These are phyloP conservation scores for Varanus komodoensis DNA, from an alignment of 2,113 vertebrate genomes.

Conservation along the genomic window DNA sequence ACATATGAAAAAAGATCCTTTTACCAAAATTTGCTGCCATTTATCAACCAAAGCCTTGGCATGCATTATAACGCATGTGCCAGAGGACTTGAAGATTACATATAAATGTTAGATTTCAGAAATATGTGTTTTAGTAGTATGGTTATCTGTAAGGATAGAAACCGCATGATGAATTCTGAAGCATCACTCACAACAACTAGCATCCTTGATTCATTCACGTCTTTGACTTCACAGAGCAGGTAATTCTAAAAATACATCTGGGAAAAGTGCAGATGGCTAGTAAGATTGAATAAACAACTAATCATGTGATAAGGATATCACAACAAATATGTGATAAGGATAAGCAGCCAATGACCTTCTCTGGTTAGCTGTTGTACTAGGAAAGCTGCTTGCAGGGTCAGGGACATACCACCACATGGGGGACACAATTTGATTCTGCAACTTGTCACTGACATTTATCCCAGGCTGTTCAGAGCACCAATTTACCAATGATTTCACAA, in stretches of 20 bases:
- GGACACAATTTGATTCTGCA: not conserved
- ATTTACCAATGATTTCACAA: no score
- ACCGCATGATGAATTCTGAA: not conserved
- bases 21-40: not conserved
- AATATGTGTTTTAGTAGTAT: not conserved
- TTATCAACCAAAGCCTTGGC: not conserved
- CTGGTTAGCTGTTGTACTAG: not conserved
- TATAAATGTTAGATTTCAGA: not conserved
- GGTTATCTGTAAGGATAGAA: not conserved
- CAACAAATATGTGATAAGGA: not conserved
- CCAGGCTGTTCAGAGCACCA: not conserved
- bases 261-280: not conserved
- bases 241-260: not conserved
- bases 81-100: not conserved
- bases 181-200: not conserved
- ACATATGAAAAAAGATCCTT: not conserved
- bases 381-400: not conserved
- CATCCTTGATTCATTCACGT: not conserved
- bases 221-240: not conserved
- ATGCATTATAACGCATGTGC: not conserved
- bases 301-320: no score
- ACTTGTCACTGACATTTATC: not conserved
- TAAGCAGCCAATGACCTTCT: not conserved
- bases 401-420: not conserved
- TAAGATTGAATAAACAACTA: not conserved